These are phyloP conservation scores for Drosophila bocqueti DNA, from an alignment of 1,140 invertebrate species.

Conservation along the genomic window DNA sequence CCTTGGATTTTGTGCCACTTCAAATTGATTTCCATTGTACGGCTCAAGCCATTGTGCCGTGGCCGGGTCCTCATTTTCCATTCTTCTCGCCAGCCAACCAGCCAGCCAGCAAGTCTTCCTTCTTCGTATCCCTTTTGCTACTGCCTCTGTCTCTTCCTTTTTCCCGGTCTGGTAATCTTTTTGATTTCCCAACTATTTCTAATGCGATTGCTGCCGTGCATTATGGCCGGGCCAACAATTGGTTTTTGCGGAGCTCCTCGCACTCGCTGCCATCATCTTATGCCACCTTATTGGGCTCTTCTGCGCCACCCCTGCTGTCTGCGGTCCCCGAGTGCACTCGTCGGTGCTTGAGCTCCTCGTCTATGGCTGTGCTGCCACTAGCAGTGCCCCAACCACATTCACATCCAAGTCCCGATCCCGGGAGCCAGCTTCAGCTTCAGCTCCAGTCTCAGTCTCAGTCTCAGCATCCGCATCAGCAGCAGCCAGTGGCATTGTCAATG, in stretches of 20 bases:
- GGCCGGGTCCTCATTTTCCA: slow-evolving; percentile 37
- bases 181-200: slow-evolving; percentile 82
- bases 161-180: slow-evolving; percentile 67
- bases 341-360: slow-evolving; percentile 53
- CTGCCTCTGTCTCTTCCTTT: not conserved
- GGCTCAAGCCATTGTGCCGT: slow-evolving; percentile 42
- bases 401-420: slow-evolving; percentile 7
- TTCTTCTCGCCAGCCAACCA: slow-evolving; percentile 33
- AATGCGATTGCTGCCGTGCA: slow-evolving; percentile 79
- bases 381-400: slow-evolving; percentile 32
- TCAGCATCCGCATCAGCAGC: slow-evolving; percentile 5
- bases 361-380: slow-evolving; percentile 54
- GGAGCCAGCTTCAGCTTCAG: slow-evolving; percentile 8
- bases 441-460: slow-evolving; percentile 5
- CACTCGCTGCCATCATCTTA: slow-evolving; percentile 60
- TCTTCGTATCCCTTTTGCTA: slow-evolving; percentile 5
- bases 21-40: slow-evolving; percentile 69
- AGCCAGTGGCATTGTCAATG: slow-evolving; percentile 31
- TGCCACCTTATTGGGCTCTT: slow-evolving; percentile 63
- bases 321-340: slow-evolving; percentile 64
- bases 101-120: not conserved
- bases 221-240: slow-evolving; percentile 67
- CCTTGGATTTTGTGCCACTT: slow-evolving; percentile 42
- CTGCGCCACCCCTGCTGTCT: slow-evolving; percentile 31
- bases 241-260: slow-evolving; percentile 56